Percentiles rank a stretch among this genome's conserved stretches.
phyloP scores from a whole-genome alignment of 2,888 invertebrate species.

The Tillus elongatus region DNA sequence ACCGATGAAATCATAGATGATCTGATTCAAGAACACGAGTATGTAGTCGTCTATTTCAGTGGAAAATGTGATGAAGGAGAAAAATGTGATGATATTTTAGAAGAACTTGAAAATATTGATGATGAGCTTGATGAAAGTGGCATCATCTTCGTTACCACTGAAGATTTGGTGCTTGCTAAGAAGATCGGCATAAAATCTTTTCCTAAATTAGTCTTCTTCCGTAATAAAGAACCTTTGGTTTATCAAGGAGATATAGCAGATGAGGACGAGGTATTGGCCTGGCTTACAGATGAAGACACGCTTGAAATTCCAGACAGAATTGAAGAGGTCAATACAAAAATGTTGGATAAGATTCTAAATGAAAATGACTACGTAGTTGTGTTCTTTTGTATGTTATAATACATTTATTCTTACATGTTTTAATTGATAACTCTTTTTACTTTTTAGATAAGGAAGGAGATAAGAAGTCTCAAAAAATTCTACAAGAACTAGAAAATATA shows the following conservation, averaged over 20 bases:
- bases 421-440: constrained; percentile 1
- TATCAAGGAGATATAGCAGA: constrained; percentile 79
- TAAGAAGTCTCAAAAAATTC: constrained; percentile 78
- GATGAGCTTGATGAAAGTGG: constrained; percentile 89
- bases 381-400: constrained; percentile 72
- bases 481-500: constrained; percentile 83
- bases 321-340: constrained; percentile 82
- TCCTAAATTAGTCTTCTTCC: constrained; percentile 81
- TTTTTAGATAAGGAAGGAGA: constrained; percentile 76
- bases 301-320: constrained; percentile 86
- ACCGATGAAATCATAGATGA: constrained; percentile 82
- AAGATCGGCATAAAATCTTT: constrained; percentile 76
- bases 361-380: constrained; percentile 86
- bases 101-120: constrained; percentile 84
- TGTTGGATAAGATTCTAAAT: constrained; percentile 81
- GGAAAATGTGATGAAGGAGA: constrained; percentile 83
- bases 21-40: constrained; percentile 82
- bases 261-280: constrained; percentile 83
- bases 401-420: neutral
- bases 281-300: constrained; percentile 86
- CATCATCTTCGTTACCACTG: constrained; percentile 88
- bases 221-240: constrained; percentile 80
- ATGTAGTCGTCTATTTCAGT: constrained; percentile 90
- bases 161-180: constrained; percentile 70
- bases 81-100: constrained; percentile 74